phyloP scores from a whole-genome alignment of 1,140 invertebrate genomes.

The Aphelinus atriplicis region DNA sequence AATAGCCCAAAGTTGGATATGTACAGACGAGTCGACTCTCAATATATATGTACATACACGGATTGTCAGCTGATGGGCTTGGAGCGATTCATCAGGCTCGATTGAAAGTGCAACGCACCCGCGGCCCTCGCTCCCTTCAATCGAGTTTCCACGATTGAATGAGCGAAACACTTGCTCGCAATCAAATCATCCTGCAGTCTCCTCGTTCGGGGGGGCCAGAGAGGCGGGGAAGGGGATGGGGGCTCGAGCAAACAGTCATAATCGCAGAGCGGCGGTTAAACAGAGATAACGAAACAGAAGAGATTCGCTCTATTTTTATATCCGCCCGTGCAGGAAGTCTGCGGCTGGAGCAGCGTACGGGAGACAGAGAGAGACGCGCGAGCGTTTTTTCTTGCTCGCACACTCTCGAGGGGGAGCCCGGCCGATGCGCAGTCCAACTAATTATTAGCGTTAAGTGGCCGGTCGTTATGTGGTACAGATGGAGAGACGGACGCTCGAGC shows the following conservation, averaged over 20 bases:
- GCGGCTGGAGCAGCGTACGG: constrained; percentile 11
- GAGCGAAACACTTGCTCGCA: constrained; percentile 9
- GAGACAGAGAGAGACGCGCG: background rate
- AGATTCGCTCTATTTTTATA: constrained; percentile 54
- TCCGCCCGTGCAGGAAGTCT: constrained; percentile 44
- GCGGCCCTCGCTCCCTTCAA: background rate
- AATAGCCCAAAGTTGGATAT: no score
- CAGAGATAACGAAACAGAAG: constrained; percentile 39
- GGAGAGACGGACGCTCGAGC: no score
- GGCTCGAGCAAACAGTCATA: background rate
- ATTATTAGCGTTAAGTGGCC: constrained; percentile 53
- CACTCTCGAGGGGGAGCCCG: constrained; percentile 22
- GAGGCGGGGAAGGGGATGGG: background rate
- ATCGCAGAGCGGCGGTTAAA: background rate
- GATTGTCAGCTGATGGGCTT: no score
- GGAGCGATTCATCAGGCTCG: no score
- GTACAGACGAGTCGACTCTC: no score
- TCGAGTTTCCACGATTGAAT: constrained; percentile 21
- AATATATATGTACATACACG: no score
- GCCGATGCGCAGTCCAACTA: constrained; percentile 47
- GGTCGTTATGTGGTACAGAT: constrained; percentile 23
- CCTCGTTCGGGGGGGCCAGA: no score
- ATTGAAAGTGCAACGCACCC: no score
- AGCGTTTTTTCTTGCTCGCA: background rate
- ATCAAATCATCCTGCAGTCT: background rate